A percentile compares a stretch with the other conserved stretches of the same genome.
phyloP scores from a whole-genome alignment of 2,113 vertebrate genomes.

The Dasypus novemcinctus region DNA sequence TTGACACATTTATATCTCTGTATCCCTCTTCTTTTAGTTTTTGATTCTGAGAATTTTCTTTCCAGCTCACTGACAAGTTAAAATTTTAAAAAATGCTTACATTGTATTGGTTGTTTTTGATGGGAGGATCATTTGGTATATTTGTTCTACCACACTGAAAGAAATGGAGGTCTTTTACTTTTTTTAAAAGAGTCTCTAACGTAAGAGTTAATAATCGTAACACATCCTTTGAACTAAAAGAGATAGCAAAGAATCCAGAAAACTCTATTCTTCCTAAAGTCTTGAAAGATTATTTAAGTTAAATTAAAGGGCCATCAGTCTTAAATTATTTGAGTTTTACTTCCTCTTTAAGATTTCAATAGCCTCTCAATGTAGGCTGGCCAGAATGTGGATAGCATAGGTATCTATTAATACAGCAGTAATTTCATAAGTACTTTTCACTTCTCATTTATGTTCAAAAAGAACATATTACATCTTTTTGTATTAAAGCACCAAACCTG shows the following conservation, averaged over 20 bases:
- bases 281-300: not conserved
- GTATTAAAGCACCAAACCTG: not conserved
- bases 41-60: not conserved
- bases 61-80: not conserved
- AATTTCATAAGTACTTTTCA: conserved; percentile 13
- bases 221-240: not conserved
- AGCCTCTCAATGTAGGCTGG: not conserved
- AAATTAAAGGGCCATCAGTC: not conserved
- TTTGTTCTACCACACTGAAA: not conserved
- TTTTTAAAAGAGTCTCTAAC: not conserved
- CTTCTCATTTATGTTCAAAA: not conserved
- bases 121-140: not conserved
- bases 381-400: not conserved
- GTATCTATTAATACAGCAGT: not conserved
- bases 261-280: not conserved
- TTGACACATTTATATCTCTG: not conserved
- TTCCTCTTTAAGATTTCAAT: conserved; percentile 17
- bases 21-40: not conserved
- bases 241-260: not conserved
- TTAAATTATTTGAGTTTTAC: not conserved
- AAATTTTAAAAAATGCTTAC: not conserved
- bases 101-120: not conserved
- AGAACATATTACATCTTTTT: no score
- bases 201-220: not conserved
- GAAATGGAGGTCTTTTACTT: not conserved